These are phyloP conservation scores for Scleropages formosus DNA, from an alignment of 2,797 vertebrate genomes.

Conservation along the genomic window DNA sequence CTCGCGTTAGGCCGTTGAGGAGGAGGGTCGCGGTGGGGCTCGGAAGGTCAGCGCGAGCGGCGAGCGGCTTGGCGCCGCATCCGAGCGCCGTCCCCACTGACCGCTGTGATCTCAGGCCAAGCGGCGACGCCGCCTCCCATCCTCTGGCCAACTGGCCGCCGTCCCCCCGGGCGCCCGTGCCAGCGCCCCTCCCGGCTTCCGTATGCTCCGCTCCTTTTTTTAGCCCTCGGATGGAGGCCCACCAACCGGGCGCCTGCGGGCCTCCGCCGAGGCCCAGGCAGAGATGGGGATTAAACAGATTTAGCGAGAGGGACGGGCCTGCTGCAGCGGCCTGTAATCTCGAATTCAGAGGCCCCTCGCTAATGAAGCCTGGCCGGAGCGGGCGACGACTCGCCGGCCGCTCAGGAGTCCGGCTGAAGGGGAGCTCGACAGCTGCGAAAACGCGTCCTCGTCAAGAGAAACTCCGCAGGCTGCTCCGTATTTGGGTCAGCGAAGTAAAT, in stretches of 20 bases:
- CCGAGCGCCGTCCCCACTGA: constrained; percentile 70
- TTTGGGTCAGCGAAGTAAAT: constrained; percentile 5
- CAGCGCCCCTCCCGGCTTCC: constrained; percentile 73
- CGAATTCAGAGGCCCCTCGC: constrained; percentile 72
- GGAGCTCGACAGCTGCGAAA: not conserved
- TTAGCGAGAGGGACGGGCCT: constrained; percentile 65
- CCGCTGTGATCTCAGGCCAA: constrained; percentile 77
- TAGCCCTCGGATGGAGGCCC: constrained; percentile 66
- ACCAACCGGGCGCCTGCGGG: constrained; percentile 58
- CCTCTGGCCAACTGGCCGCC: constrained; percentile 70
- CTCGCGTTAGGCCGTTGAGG: constrained; percentile 35
- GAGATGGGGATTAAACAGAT: constrained; percentile 70
- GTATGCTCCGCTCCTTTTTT: constrained; percentile 73
- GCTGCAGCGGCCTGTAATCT: constrained; percentile 76
- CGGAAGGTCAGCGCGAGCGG: constrained; percentile 68
- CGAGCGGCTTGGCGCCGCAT: constrained; percentile 50
- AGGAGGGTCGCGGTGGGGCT: constrained; percentile 26
- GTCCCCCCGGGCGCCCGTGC: constrained; percentile 58
- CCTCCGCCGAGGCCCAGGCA: constrained; percentile 63
- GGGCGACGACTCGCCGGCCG: constrained; percentile 46
- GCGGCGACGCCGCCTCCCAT: constrained; percentile 61
- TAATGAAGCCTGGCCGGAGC: constrained; percentile 61
- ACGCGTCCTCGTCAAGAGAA: not conserved
- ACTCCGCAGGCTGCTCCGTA: not conserved
- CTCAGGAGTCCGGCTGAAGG: constrained; percentile 47